Conservation (phyloP, 2,888 invertebrate genomes). For the Cosmia trapezina region DNA sequence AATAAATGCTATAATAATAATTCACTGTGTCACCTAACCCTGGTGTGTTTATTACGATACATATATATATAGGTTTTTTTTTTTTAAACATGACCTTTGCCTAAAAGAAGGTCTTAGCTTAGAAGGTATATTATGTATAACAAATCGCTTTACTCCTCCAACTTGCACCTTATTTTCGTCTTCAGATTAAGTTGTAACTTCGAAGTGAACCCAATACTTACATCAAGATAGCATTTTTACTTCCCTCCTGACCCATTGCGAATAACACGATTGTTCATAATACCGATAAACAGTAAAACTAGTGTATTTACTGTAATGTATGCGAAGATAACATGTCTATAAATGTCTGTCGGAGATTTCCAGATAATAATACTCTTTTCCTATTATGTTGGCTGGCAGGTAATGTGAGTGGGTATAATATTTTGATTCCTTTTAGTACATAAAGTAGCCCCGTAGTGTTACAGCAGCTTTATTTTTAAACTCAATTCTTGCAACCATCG, state of each 20-base stretch:
- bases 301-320: conserved; percentile 30
- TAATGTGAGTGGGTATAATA: not conserved
- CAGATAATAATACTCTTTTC: conserved; percentile 21
- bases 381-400: not conserved
- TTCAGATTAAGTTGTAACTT: conserved; percentile 80
- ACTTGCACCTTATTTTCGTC: conserved; percentile 66
- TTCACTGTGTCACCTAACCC: too few relatives aligned
- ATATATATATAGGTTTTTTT: too few relatives aligned
- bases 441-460: not conserved
- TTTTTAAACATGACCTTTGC: too few relatives aligned
- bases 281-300: conserved; percentile 20
- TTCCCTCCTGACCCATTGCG: conserved; percentile 24
- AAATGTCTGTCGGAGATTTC: conserved; percentile 28
- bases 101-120: too few relatives aligned
- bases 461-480: too few relatives aligned
- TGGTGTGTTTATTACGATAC: too few relatives aligned
- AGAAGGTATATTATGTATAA: too few relatives aligned
- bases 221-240: conserved; percentile 73
- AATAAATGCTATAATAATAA: too few relatives aligned
- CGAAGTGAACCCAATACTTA: conserved; percentile 74
- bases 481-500: not conserved
- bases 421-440: not conserved
- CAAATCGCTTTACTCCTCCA: conserved; percentile 52
- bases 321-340: conserved; percentile 49
- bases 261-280: conserved; percentile 46